phyloP scores from a whole-genome alignment of 2,888 invertebrate species.

The Drosophila kanekoi region DNA sequence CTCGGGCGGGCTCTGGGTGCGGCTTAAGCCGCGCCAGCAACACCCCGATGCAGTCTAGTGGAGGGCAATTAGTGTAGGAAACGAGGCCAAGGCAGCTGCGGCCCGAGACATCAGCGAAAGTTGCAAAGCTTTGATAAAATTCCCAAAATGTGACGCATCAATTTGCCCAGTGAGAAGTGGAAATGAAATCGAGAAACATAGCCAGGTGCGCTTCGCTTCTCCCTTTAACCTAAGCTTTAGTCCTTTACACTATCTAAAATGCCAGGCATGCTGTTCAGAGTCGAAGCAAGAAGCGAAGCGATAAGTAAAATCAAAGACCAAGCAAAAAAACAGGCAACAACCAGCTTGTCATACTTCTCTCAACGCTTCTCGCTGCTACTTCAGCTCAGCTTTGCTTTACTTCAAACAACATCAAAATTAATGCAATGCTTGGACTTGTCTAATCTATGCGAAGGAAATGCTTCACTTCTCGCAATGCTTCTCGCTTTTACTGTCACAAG shows the following conservation, averaged over 20 bases:
- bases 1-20: constrained; percentile 87
- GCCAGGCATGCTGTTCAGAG: background rate
- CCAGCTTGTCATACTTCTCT: no score
- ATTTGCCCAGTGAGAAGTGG: background rate
- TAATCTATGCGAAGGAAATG: background rate
- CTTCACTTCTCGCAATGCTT: background rate
- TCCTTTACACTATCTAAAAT: background rate
- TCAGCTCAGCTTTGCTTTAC: no score
- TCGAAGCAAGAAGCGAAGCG: no score
- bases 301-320: no score
- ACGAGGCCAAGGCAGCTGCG: constrained; percentile 7
- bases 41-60: constrained; percentile 14
- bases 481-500: background rate
- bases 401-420: no score
- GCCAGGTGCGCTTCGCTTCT: background rate
- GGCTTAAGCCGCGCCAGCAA: constrained; percentile 82
- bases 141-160: background rate
- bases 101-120: background rate
- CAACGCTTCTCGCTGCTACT: no score
- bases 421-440: no score
- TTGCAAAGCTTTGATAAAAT: background rate
- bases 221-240: background rate
- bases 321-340: no score
- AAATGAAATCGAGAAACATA: background rate
- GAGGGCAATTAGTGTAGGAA: constrained; percentile 22